phyloP scores from a whole-genome alignment of 2,797 vertebrate species.

The Synaphobranchus kaupii region DNA sequence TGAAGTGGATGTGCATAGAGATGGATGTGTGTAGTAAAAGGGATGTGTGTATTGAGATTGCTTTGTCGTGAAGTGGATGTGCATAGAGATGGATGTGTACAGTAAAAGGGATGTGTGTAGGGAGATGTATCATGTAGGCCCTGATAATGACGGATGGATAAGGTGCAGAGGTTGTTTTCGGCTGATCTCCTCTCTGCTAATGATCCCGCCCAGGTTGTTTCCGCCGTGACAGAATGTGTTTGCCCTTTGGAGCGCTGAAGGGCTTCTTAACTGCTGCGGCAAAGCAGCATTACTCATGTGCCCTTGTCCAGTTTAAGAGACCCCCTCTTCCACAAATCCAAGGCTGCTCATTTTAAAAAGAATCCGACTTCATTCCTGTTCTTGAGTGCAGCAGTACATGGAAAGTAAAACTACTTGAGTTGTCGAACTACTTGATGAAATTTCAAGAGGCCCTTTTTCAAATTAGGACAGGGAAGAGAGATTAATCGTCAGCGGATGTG shows the following conservation, averaged over 20 bases:
- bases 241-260: conserved; percentile 21
- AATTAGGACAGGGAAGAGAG: neutral
- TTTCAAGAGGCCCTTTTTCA: conserved; percentile 24
- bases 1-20: no score
- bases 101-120: neutral
- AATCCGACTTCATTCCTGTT: neutral
- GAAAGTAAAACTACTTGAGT: conserved; percentile 17
- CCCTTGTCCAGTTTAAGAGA: conserved; percentile 18
- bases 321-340: conserved; percentile 1
- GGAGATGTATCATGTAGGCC: neutral
- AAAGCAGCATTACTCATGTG: conserved; percentile 33
- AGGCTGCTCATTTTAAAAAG: neutral
- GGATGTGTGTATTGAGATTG: no score
- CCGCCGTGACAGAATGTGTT: conserved; percentile 26
- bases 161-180: conserved; percentile 27
- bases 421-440: conserved; percentile 25
- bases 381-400: conserved; percentile 9
- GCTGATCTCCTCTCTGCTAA: conserved; percentile 19
- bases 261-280: conserved; percentile 34
- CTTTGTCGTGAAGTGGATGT: neutral
- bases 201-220: conserved; percentile 38
- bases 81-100: neutral
- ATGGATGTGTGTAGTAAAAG: no score
- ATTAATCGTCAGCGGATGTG: neutral
- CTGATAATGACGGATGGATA: conserved; percentile 19